Percentiles rank a stretch among this genome's conserved stretches.
phyloP scores from a whole-genome alignment of 2,888 invertebrate species.

The Pasiphila rectangulata region DNA sequence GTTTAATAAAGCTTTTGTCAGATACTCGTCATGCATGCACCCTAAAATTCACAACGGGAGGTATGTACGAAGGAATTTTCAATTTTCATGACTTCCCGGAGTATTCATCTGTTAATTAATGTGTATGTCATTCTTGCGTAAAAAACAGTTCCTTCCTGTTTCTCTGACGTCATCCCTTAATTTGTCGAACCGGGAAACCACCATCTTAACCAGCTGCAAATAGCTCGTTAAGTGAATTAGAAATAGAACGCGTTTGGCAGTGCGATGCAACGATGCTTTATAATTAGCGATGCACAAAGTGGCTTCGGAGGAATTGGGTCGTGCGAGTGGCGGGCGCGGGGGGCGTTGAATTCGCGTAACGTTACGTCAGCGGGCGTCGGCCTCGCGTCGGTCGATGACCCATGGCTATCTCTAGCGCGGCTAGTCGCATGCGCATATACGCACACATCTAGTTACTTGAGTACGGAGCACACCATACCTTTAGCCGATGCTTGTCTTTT shows the following conservation, averaged over 20 bases:
- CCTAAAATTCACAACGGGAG: too few species aligned
- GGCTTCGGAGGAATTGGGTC: conserved; percentile 79
- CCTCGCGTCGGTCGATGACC: conserved; percentile 76
- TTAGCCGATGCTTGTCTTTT: not conserved
- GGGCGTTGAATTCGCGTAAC: conserved; percentile 75
- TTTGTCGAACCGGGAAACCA: conserved; percentile 8
- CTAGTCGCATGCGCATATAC: conserved; percentile 64
- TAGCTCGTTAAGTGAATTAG: conserved; percentile 54
- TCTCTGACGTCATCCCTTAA: not conserved
- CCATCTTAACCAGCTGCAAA: conserved; percentile 40
- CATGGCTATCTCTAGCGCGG: conserved; percentile 72
- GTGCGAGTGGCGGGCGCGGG: conserved; percentile 52
- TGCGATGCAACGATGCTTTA: conserved; percentile 63
- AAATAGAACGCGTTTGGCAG: conserved; percentile 68
- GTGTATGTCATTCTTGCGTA: too few species aligned
- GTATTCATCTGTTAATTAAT: too few species aligned
- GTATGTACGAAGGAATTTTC: too few species aligned
- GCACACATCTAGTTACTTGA: conserved; percentile 36
- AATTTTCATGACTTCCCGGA: too few species aligned
- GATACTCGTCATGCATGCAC: too few species aligned
- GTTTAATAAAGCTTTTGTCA: too few species aligned
- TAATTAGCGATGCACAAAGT: conserved; percentile 78
- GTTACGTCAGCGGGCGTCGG: conserved; percentile 79
- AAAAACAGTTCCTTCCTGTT: too few species aligned
- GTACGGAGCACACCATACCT: conserved; percentile 10